Evolutionary conservation across 2,113 vertebrate genomes (phyloP).

Genomic region (Scatophagus argus): DNA sequence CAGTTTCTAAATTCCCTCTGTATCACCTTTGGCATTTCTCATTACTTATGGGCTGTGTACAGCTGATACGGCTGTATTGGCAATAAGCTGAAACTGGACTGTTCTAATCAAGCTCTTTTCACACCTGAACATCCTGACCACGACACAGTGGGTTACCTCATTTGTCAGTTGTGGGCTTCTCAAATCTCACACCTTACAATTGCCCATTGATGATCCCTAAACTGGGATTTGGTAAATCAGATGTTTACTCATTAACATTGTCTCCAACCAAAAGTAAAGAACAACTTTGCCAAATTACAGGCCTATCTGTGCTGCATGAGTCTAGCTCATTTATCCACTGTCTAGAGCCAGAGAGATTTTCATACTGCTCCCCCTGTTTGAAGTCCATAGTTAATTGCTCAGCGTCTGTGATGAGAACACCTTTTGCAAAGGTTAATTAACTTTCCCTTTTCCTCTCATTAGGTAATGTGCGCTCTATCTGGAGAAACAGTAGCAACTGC

Average conservation of each 20-base stretch:
- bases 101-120: no score
- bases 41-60: not conserved
- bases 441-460: slow-evolving; percentile 55
- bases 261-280: not conserved
- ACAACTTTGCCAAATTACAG: not conserved
- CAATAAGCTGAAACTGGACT: no score
- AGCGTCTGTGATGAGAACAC: slow-evolving; percentile 59
- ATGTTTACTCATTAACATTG: not conserved
- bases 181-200: not conserved
- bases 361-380: slow-evolving; percentile 47
- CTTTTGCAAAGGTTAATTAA: slow-evolving; percentile 78
- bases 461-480: slow-evolving; percentile 38
- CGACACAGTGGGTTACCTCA: no score
- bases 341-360: slow-evolving; percentile 38
- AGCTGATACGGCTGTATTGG: no score
- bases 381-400: slow-evolving; percentile 69
- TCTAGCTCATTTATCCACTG: slow-evolving; percentile 26
- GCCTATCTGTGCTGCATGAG: slow-evolving; percentile 9
- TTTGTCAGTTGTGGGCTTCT: not conserved
- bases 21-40: not conserved
- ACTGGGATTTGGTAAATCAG: not conserved
- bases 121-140: no score
- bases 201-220: not conserved
- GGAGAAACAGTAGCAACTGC: slow-evolving; percentile 30
- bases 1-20: not conserved